Evolutionary conservation across 2,797 vertebrate genomes (phyloP).

Genomic region (Rhinatrema bivittatum): DNA sequence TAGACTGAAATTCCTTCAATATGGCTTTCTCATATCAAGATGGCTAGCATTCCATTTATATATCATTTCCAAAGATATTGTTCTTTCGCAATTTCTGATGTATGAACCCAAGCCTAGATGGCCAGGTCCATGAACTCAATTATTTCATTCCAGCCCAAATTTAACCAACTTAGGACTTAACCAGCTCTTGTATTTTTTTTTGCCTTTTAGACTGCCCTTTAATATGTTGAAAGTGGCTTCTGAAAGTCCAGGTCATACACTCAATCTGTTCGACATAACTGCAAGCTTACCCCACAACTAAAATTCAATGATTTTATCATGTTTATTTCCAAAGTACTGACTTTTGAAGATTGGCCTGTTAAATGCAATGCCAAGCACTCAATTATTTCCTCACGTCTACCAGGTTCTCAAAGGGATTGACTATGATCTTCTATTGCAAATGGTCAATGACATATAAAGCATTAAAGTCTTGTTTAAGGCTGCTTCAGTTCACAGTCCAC

Average conservation of each 20-base stretch:
- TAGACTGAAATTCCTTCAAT: conserved; percentile 1
- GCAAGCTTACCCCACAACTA: conserved; percentile 3
- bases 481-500: too few relatives aligned
- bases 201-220: not conserved
- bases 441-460: conserved; percentile 30
- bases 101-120: conserved; percentile 17
- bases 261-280: conserved; percentile 26
- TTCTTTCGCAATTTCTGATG: not conserved
- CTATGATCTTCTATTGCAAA: conserved; percentile 45
- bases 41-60: conserved; percentile 19
- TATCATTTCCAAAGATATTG: conserved; percentile 3
- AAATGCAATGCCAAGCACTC: conserved; percentile 51
- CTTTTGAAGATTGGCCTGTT: conserved; percentile 46
- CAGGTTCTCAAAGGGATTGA: conserved; percentile 42
- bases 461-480: conserved; percentile 13
- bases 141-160: not conserved
- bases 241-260: conserved; percentile 18
- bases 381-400: conserved; percentile 49
- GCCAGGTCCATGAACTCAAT: conserved; percentile 12
- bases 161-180: conserved; percentile 3
- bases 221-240: not conserved
- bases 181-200: not conserved
- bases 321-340: conserved; percentile 45
- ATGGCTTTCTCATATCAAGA: conserved; percentile 13
- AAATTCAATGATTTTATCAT: conserved; percentile 39